Percentiles rank a stretch among this genome's conserved stretches.
Conservation (phyloP, 2,113 vertebrate species). For the Oceanites oceanicus region DNA sequence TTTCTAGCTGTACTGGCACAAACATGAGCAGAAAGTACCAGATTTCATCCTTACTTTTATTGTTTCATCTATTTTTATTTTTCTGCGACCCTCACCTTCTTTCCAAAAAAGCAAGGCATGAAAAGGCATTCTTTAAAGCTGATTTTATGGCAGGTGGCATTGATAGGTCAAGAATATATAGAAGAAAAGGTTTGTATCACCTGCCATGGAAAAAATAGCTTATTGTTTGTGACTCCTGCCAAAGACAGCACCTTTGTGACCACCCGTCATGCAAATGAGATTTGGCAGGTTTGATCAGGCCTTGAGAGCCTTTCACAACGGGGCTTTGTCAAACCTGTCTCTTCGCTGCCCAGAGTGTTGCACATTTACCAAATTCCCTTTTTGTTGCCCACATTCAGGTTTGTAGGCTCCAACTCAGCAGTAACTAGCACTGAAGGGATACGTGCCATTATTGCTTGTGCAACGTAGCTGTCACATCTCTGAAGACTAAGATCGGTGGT, state of each 20-base stretch:
- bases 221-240: constrained; percentile 78
- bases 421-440: constrained; percentile 57
- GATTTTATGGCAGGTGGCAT: constrained; percentile 56
- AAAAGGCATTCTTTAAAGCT: constrained; percentile 12
- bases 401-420: constrained; percentile 55
- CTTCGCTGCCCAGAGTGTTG: constrained; percentile 43
- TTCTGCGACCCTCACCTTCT: background rate
- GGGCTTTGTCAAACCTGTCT: constrained; percentile 66
- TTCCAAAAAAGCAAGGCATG: background rate
- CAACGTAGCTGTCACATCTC: constrained; percentile 28
- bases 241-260: constrained; percentile 81
- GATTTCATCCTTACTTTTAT: background rate
- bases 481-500: background rate
- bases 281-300: constrained; percentile 80
- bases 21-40: background rate
- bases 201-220: constrained; percentile 76
- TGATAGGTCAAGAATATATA: constrained; percentile 13
- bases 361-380: background rate
- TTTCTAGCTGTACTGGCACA: constrained; percentile 24
- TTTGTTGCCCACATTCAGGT: constrained; percentile 2
- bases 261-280: constrained; percentile 76
- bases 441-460: background rate
- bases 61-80: background rate
- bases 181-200: constrained; percentile 55
- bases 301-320: constrained; percentile 75